Evolutionary conservation across 2,797 vertebrate genomes (phyloP).

Genomic region (Falco columbarius): DNA sequence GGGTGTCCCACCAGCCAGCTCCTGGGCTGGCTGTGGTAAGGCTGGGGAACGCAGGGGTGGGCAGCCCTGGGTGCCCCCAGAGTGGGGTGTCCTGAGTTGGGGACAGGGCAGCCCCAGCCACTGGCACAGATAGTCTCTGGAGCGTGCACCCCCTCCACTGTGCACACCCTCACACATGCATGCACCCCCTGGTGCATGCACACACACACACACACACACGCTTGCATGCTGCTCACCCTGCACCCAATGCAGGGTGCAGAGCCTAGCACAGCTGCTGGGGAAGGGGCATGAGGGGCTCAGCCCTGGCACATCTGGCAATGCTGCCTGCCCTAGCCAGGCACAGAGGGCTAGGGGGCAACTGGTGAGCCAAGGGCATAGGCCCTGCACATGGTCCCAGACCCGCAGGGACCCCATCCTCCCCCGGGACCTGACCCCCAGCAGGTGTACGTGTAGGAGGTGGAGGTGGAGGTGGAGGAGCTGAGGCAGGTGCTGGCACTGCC

Average conservation of each 20-base stretch:
- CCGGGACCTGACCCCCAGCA: neutral
- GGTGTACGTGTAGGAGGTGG: too few relatives aligned
- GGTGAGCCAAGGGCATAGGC: too few relatives aligned
- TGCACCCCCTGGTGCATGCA: neutral
- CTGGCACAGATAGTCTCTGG: fast-evolving
- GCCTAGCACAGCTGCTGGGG: neutral
- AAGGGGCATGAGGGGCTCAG: neutral
- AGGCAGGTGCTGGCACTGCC: too few relatives aligned
- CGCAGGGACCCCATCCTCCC: too few relatives aligned
- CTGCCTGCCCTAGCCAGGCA: fast-evolving
- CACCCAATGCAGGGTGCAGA: fast-evolving
- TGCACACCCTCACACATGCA: neutral
- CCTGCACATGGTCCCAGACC: fast-evolving
- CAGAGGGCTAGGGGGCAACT: fast-evolving
- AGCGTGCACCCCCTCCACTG: neutral
- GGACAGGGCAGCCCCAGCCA: neutral
- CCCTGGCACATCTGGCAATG: fast-evolving
- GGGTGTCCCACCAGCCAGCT: neutral
- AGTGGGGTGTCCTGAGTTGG: fast-evolving
- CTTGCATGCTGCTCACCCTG: neutral
- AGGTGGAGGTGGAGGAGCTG: fast-evolving
- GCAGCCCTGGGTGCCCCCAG: fast-evolving
- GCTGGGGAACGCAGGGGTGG: neutral
- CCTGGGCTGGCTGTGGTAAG: neutral
- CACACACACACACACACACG: fast-evolving